phyloP scores from a whole-genome alignment of 2,113 vertebrate genomes.

The Leptobrachium ailaonicum region DNA sequence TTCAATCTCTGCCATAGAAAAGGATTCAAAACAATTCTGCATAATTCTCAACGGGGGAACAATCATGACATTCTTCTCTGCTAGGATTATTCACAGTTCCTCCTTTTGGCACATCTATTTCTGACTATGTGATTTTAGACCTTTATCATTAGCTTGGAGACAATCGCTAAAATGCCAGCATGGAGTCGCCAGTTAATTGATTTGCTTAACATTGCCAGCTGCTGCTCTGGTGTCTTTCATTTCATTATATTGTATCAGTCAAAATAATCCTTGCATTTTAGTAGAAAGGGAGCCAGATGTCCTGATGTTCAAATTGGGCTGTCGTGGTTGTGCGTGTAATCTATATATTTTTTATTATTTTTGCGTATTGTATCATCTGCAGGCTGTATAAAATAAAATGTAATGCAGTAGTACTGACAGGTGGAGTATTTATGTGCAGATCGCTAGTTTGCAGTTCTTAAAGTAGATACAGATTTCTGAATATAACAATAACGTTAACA shows the following conservation, averaged over 20 bases:
- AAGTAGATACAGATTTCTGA: no score
- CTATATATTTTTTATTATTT: neutral
- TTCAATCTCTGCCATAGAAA: neutral
- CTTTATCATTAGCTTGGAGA: constrained; percentile 40
- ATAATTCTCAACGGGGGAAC: constrained; percentile 26
- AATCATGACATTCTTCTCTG: constrained; percentile 32
- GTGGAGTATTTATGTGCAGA: no score
- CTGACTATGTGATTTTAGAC: constrained; percentile 38
- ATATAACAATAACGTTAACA: no score
- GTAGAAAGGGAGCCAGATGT: constrained; percentile 28
- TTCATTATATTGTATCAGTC: constrained; percentile 28
- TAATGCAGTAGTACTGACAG: no score
- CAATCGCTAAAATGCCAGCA: constrained; percentile 38
- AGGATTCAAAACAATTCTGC: constrained; percentile 12
- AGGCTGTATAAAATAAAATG: no score
- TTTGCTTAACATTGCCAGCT: constrained; percentile 45
- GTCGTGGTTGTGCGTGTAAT: constrained; percentile 33
- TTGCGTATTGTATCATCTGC: no score
- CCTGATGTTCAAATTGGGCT: constrained; percentile 41
- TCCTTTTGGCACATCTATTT: constrained; percentile 31
- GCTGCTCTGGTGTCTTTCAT: constrained; percentile 28
- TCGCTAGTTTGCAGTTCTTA: no score
- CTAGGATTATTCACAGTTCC: constrained; percentile 37
- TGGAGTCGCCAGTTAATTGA: constrained; percentile 47
- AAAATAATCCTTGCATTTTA: constrained; percentile 36